phyloP scores from a whole-genome alignment of 2,888 invertebrate species.

The Acanthococcus lagerstroemiae region DNA sequence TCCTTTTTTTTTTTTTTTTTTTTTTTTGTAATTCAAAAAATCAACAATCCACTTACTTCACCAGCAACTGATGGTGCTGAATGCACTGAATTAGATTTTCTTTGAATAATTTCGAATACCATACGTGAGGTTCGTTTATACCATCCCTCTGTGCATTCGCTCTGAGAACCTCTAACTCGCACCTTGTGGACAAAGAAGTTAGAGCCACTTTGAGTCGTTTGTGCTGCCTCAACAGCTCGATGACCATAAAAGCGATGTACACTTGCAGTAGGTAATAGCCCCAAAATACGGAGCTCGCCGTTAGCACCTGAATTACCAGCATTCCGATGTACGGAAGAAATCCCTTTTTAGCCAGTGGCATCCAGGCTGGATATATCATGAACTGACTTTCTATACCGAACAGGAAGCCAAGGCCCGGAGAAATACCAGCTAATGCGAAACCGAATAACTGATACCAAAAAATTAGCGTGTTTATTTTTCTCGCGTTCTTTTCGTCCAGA shows the following conservation, averaged over 20 bases:
- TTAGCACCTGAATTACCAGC: neutral
- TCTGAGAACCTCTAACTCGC: neutral
- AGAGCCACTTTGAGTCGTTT: neutral
- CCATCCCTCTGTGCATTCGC: too few species aligned
- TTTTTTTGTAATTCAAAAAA: too few species aligned
- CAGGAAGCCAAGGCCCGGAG: neutral
- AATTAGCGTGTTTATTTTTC: neutral
- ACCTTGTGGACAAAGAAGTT: neutral
- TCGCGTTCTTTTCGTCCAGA: neutral
- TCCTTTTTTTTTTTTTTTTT: too few species aligned
- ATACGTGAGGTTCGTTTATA: neutral
- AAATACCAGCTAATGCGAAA: neutral
- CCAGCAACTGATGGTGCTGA: slow-evolving; percentile 1
- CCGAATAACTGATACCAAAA: slow-evolving; percentile 5
- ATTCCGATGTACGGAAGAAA: neutral
- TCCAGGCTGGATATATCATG: neutral
- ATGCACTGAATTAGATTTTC: neutral
- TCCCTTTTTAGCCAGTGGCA: neutral
- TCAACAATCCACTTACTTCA: neutral
- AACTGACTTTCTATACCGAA: neutral
- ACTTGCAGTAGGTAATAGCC: neutral
- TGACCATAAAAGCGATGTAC: neutral
- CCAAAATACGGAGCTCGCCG: neutral
- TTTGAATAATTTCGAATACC: neutral
- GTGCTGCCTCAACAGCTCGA: neutral